Percentiles rank a stretch among this genome's conserved stretches.
Evolutionary conservation across 2,888 invertebrate species (phyloP).

Genomic region (Zele albiditarsus): DNA sequence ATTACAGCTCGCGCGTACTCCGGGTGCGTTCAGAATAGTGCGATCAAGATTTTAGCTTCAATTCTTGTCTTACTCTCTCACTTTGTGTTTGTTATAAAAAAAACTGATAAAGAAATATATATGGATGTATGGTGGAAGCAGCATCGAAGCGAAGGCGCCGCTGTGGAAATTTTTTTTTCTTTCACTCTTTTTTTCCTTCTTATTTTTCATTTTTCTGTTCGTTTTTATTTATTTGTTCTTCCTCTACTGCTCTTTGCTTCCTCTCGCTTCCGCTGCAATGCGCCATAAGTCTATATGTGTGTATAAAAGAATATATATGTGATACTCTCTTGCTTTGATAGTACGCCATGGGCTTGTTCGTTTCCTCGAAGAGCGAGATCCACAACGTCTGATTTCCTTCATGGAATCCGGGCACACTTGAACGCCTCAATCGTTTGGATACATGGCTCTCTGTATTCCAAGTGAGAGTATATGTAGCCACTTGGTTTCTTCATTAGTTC

Average conservation of each 20-base stretch:
- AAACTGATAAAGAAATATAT: neutral
- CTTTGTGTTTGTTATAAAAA: neutral
- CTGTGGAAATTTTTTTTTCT: constrained; percentile 1
- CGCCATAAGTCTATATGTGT: neutral
- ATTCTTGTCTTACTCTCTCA: neutral
- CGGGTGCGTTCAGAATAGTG: constrained; percentile 15
- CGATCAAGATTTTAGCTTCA: constrained; percentile 31
- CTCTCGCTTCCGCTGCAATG: neutral
- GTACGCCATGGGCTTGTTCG: constrained; percentile 14
- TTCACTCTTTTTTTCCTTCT: neutral
- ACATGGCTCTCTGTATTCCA: constrained; percentile 11
- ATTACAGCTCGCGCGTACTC: constrained; percentile 31
- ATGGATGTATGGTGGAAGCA: neutral
- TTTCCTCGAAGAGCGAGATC: constrained; percentile 52
- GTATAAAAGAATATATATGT: neutral
- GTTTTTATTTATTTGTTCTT: neutral
- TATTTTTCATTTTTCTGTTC: neutral
- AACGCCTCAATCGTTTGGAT: constrained; percentile 37
- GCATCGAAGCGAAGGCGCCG: constrained; percentile 20
- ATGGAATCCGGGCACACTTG: constrained; percentile 43
- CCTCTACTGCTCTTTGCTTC: neutral
- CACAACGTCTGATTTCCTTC: constrained; percentile 51
- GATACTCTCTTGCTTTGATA: neutral
- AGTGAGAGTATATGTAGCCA: neutral
- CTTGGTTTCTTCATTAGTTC: constrained; percentile 40